These are phyloP conservation scores for Thripadectes ignobilis DNA, from an alignment of 2,797 vertebrate genomes.

Conservation along the genomic window DNA sequence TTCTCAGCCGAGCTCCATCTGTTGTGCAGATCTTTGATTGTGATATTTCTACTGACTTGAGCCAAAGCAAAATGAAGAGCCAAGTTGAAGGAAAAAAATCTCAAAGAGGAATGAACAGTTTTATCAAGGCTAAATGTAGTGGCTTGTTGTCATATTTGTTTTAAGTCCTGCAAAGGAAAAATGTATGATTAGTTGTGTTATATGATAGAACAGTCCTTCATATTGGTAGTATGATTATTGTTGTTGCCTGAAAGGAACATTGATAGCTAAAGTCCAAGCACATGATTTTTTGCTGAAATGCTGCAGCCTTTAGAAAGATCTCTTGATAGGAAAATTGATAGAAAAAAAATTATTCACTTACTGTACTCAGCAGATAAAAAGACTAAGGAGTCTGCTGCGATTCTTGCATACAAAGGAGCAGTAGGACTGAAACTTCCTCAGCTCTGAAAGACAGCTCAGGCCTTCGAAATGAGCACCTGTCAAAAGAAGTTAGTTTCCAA, in stretches of 20 bases:
- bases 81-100: conserved; percentile 45
- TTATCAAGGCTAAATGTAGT: conserved; percentile 67
- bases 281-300: conserved; percentile 48
- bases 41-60: conserved; percentile 40
- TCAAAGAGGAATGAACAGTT: conserved; percentile 53
- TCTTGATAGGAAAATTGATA: conserved; percentile 39
- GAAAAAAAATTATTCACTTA: neutral
- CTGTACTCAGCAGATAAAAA: neutral
- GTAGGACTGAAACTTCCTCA: neutral
- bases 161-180: conserved; percentile 36
- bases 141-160: conserved; percentile 63
- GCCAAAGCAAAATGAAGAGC: conserved; percentile 57
- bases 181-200: conserved; percentile 47
- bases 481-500: neutral
- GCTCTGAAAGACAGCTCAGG: neutral
- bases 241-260: conserved; percentile 42
- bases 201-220: conserved; percentile 47
- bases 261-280: conserved; percentile 24
- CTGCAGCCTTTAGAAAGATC: conserved; percentile 51
- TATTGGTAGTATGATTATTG: conserved; percentile 25
- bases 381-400: neutral
- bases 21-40: conserved; percentile 53
- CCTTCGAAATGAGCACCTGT: neutral
- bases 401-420: neutral
- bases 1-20: conserved; percentile 50